Evolutionary conservation across 2,888 invertebrate species (phyloP), one percentile per base, ranked within the genome.

Genomic region (Sesia bembeciformis): DNA sequence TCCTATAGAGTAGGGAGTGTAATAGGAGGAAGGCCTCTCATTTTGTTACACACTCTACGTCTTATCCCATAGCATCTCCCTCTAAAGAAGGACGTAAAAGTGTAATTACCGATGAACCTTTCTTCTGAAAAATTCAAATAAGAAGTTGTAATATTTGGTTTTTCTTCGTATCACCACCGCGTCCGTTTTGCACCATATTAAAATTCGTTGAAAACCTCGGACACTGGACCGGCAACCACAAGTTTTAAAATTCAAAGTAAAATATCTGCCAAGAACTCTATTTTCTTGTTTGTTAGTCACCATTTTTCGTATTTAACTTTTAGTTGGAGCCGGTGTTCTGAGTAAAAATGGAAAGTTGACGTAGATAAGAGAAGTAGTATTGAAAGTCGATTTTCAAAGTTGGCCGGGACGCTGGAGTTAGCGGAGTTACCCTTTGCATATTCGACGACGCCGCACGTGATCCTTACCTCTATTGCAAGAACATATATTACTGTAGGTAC

Each of bases 371-470:
- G 66, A 76, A 82, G 72, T 83, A 83, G 68, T 69, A 81, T 81
- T 78, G 76, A 78, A 82, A 84, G 81, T 85, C 81, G 81, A 84
- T 85, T 84, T 81, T 77, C 75, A 63, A 83, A 84, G 80, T 83
- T 81, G 76, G 76, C 67, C 72, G 68, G 59, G 23, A 23, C 23
- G 23, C 3, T n/a, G 65, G 56, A 57, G 57, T 62, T 58, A 60
- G 64, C 62, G 60, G 23, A 23, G 23, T 23, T 64, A 68, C 64
- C 67, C 75, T 77, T 76, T 77, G 80, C 76, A 80, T 77, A 74
- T 68, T 67, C 69, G 63, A 63, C 68, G 62, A 61, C 56, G 66
- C 62, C 62, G 68, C 60, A 72, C 73, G 74, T 72, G 74, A 68
- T 66, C 62, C 57, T 59, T 59, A 62, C 6, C 5, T n/a, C 49